Conservation (phyloP, 35 echinoderm and acorn worm genomes). For the Ptychodera flava region DNA sequence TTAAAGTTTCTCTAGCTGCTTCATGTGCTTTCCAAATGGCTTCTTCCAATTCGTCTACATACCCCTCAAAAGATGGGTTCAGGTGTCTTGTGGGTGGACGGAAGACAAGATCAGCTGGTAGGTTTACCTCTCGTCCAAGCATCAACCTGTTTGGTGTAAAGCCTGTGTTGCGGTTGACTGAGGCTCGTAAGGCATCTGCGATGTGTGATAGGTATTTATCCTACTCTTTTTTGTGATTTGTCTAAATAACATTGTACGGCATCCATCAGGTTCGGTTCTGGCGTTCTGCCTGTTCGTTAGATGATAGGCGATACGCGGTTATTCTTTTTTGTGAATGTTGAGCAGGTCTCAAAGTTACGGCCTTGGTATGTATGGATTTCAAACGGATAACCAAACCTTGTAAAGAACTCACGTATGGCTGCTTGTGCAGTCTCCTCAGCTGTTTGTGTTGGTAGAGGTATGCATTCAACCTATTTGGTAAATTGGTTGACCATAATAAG, state of each 20-base stretch:
- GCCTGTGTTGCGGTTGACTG: constrained; percentile 30
- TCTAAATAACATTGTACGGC: constrained; percentile 29
- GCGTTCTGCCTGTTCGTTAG: constrained; percentile 37
- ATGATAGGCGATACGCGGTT: constrained; percentile 20
- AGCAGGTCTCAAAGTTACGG: constrained; percentile 40
- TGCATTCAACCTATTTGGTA: constrained; percentile 32
- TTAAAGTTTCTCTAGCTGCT: neutral
- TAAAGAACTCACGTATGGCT: constrained; percentile 21
- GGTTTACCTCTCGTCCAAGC: constrained; percentile 44
- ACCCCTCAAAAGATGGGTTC: no score
- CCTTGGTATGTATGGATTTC: constrained; percentile 38
- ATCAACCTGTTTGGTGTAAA: constrained; percentile 52
- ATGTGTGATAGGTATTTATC: constrained; percentile 11
- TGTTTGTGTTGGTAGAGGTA: constrained; percentile 12
- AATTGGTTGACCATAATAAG: constrained; percentile 35
- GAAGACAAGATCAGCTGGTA: constrained; percentile 42
- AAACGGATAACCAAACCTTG: constrained; percentile 33
- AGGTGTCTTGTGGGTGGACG: neutral
- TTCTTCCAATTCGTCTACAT: neutral
- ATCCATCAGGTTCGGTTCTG: constrained; percentile 43
- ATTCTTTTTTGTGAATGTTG: constrained; percentile 16
- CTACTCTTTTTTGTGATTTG: constrained; percentile 20
- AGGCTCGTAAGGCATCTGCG: neutral
- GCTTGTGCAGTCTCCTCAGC: constrained; percentile 14
- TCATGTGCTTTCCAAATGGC: neutral